Evolutionary conservation across 1,140 invertebrate genomes (phyloP), one percentile per base, ranked within the genome.

Genomic region (Sitobion miscanthi): DNA sequence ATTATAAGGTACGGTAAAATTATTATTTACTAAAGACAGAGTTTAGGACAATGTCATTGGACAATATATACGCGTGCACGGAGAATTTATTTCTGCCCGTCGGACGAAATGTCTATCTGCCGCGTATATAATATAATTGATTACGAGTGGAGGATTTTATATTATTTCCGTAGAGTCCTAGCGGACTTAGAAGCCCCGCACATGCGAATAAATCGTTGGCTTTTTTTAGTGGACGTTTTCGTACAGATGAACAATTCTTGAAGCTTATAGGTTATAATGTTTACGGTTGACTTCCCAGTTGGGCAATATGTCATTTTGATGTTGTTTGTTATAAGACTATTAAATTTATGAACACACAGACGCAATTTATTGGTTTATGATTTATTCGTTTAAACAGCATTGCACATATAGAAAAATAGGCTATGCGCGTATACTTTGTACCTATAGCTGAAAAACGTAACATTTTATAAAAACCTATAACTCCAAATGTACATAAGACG

Each of bases 311-410:
- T 82, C 90, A 77, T 91, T 91, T 45, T 35, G 90, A 35, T 52
- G 47, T 77, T 83, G 47, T 91, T 47, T 25, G n/a, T 91, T 45
- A 49, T 45, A 42, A 49, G 25, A n/a, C 85, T 49, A 23, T 69
- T 91, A 30, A 91, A 91, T 91, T 91, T 91, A 91, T 91, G 90
- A 91, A 69, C 57, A 9, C 35, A 47, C 38, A 62, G 38, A 77
- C 30, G 45, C 9, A 42, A 91, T 91, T 77, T 77, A 77, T 77
- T 77, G 62, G 35, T 30, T 77, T 77, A 90, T 69, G 38, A 45
- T 91, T 91, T 38, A 91, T 69, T 30, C 57, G 38, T 25, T 30
- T 52, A 21, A 87, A n/a, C 7, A 7, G 17, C 47, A 21, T 35
- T 47, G 30, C 25, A 85, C 25, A 85, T 45, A 42, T n/a, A 87